Conservation (phyloP, 2,797 vertebrate species). For the Notamacropus eugenii region DNA sequence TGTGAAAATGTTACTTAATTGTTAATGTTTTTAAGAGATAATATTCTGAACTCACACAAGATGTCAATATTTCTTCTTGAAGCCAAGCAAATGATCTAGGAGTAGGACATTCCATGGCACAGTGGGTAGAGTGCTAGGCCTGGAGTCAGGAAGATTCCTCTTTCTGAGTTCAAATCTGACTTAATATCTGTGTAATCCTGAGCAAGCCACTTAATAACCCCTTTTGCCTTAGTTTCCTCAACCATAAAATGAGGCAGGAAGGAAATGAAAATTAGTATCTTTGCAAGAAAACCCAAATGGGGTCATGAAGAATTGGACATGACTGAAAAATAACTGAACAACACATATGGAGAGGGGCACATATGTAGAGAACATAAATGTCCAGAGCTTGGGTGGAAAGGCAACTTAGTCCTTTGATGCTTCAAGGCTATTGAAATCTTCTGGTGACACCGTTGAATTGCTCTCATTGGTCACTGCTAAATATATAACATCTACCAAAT, state of each 20-base stretch:
- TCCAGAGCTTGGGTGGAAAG: neutral
- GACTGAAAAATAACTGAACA: neutral
- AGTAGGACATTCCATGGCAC: neutral
- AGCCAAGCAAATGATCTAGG: neutral
- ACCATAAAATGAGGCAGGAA: neutral
- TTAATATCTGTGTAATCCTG: neutral
- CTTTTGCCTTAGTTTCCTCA: neutral
- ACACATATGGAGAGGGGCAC: too few relatives aligned
- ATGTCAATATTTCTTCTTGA: neutral
- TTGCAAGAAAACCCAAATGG: neutral
- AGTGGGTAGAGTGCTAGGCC: neutral
- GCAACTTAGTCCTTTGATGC: neutral
- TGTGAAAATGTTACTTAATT: neutral
- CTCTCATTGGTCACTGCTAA: neutral
- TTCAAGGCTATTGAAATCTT: neutral
- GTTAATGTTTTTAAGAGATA: neutral
- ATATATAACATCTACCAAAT: neutral
- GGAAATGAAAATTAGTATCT: neutral
- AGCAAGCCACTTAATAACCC: neutral
- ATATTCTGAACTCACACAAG: neutral
- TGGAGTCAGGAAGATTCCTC: neutral
- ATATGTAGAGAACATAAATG: neutral
- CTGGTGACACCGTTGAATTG: neutral
- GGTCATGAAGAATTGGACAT: neutral
- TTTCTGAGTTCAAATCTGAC: neutral